Conservation (phyloP, 1,140 invertebrate genomes). For the Papilio machaon region DNA sequence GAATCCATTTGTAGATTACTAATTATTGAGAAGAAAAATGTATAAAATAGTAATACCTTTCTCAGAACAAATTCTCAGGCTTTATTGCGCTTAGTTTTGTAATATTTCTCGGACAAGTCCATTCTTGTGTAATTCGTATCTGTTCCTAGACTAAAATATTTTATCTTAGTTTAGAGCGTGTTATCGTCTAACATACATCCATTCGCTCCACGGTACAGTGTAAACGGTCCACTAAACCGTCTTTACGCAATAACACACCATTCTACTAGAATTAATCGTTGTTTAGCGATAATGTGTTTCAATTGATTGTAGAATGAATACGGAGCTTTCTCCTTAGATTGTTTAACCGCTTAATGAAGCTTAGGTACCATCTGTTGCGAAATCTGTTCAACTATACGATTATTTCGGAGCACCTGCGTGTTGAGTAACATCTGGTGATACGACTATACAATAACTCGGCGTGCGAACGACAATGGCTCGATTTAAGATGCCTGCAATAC, state of each 20-base stretch:
- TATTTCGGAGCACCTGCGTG: conserved; percentile 42
- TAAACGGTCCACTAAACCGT: conserved; percentile 9
- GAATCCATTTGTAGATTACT: neutral
- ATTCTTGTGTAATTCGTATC: conserved; percentile 27
- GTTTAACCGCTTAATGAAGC: conserved; percentile 50
- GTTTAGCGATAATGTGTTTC: conserved; percentile 31
- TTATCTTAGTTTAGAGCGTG: conserved; percentile 10
- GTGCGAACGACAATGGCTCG: conserved; percentile 39
- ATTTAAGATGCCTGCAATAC: neutral
- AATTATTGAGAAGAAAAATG: neutral
- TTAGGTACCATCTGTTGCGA: conserved; percentile 48
- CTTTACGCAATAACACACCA: conserved; percentile 22
- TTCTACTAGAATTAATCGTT: conserved; percentile 16
- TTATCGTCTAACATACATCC: neutral
- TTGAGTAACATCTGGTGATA: conserved; percentile 46
- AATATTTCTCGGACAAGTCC: neutral
- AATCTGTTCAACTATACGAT: conserved; percentile 44
- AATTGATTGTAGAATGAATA: conserved; percentile 36
- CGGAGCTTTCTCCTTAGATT: conserved; percentile 45
- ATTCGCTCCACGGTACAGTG: neutral
- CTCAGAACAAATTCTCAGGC: conserved; percentile 6
- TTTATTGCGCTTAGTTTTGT: neutral
- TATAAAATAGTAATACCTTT: neutral
- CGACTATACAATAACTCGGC: conserved; percentile 42
- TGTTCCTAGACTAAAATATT: neutral